Base-by-base conservation (phyloP, 2,113 vertebrate species). In the Clarias magur region DNA sequence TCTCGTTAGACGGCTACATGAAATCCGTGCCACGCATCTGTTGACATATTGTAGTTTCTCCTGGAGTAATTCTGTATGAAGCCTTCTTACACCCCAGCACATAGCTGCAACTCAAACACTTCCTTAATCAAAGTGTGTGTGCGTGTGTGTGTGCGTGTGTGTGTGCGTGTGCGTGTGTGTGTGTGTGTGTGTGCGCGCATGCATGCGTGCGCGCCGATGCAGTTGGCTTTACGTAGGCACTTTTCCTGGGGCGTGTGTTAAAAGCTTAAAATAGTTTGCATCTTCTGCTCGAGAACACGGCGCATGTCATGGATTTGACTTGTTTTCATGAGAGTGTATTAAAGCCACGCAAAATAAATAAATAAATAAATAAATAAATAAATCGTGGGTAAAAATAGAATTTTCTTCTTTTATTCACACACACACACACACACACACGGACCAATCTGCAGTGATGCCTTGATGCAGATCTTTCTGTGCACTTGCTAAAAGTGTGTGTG, bases 241-340 rank as follows among this genome's bases (percentile, higher is more conserved):
- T 60, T 82, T 87, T 85, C 70, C 79, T 78, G 79, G 86, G 86
- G 84, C 53, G 78, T 84, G 76, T 87, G 85, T 83, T 87, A 89
- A 89, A 85, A 78, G 80, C 83, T 85, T 85, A 89, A 89, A 89
- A 87, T 87, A 89, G 56, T 78, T 86, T 48, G 65, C 85, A 84
- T 87, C 82, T 56, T 87, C 72, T 59, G 82, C 82, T 68, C 84
- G 56, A 17, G 57, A 84, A 84, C 84, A 65, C 70, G 84, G 54
- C 53, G 85, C 54, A 5, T 83, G 70, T 89, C 76, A 87, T 76
- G 25, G 48, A 87, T 93, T 90, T 93, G 57, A 85, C 72, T 88
- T 83, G 78, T 68, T 63, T 81, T 72, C 82, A 86, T 86, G 21
- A 19, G 48, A 86, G 76, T 83, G 87, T 88, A 89, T 88, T 90